These are phyloP conservation scores for Pangasius macronema DNA, from an alignment of 2,797 vertebrate genomes.

Conservation along the genomic window DNA sequence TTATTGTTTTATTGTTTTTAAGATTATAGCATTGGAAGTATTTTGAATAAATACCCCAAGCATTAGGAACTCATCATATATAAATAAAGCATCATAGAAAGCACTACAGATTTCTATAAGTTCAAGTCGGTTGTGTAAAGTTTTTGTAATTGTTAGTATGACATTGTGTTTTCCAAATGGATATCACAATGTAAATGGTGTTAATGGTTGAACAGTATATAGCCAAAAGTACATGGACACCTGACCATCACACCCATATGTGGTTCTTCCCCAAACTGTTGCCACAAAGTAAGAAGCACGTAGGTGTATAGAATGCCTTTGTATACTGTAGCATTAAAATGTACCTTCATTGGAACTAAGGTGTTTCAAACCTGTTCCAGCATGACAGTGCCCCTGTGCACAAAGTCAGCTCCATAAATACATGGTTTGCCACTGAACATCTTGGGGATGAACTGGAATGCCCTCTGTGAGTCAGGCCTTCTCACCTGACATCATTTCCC, in stretches of 20 bases:
- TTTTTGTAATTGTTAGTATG: neutral
- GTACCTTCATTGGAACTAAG: neutral
- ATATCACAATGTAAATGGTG: neutral
- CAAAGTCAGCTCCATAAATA: neutral
- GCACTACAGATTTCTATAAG: neutral
- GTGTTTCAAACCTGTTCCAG: neutral
- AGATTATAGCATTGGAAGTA: neutral
- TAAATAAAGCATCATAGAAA: neutral
- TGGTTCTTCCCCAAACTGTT: neutral
- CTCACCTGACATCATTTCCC: neutral
- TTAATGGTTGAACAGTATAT: neutral
- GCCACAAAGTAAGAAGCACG: neutral
- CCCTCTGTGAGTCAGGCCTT: neutral
- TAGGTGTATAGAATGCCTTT: neutral
- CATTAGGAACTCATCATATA: neutral
- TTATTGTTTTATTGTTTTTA: neutral
- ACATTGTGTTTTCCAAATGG: neutral
- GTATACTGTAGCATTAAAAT: neutral
- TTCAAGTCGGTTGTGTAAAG: neutral
- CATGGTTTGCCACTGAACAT: neutral
- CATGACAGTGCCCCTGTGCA: neutral
- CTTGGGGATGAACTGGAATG: neutral
- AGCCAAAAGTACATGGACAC: neutral
- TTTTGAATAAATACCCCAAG: neutral
- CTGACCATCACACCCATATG: neutral